Evolutionary conservation across 1,140 invertebrate species (phyloP), one percentile per base, ranked within the genome.

Genomic region (Saxidomus purpurata): DNA sequence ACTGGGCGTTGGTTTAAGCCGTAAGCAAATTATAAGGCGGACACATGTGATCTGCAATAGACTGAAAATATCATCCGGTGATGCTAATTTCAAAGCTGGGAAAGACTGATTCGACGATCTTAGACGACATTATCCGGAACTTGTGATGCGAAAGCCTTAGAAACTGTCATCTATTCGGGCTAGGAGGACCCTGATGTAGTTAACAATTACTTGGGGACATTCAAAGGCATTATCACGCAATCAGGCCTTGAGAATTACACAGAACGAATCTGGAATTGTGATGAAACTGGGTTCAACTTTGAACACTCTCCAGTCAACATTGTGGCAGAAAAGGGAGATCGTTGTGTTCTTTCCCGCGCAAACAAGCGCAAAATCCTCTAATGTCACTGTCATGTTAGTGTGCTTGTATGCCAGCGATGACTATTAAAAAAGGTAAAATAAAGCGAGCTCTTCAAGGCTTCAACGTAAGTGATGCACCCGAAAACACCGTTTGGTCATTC

Each of bases 271-370:
- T 36, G 17, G 67, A 69, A 69, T 28, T 69, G 67, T 38, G 67
- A 69, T 28, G 67, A 69, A n/a, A 69, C 31, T 2, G 67, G 74
- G 3, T 77, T 77, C 25, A 47, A 77, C 36, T 77, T 43, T 77
- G 74, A 77, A 47, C 74, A 77, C 47, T 9, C 8, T 8, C 74
- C 36, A 77, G 74, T 77, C 8, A 77, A 77, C 1, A 49, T 76
- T 1, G 67, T 69, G 2, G 19, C 11, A 9, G 31, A 69, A 22
- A 69, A 69, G 34, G 67, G 67, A 11, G 22, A 9, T 15, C 6
- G 22, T 4, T 36, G n/a, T 28, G 67, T 69, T 1, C 9, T 69
- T 13, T 19, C 11, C 13, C 25, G n/a, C n/a, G n/a, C n/a, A n/a
- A 34, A 69, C 67, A 6, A 69, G n/a, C n/a, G n/a, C n/a, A n/a